Conservation (phyloP, 2,797 vertebrate genomes). For the Tachyglossus aculeatus region DNA sequence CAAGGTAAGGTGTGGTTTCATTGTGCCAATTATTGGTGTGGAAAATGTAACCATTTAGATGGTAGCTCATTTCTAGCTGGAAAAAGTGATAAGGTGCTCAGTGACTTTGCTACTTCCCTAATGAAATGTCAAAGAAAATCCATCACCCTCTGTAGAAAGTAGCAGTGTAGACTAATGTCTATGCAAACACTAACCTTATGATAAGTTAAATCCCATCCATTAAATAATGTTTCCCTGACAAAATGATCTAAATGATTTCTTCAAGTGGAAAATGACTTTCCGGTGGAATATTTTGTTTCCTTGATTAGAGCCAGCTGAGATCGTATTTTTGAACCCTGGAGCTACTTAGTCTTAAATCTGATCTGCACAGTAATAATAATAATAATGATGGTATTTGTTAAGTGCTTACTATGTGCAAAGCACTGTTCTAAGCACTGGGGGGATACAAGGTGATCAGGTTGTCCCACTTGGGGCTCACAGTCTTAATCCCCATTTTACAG, state of each 20-base stretch:
- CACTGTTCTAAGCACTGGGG: too few relatives aligned
- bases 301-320: too few relatives aligned
- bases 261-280: conserved; percentile 33
- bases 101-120: not conserved
- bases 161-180: not conserved
- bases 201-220: not conserved
- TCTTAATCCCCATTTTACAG: too few relatives aligned
- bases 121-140: not conserved
- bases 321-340: too few relatives aligned
- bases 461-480: too few relatives aligned
- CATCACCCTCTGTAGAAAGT: conserved; percentile 5
- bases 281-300: conserved; percentile 18
- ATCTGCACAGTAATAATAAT: too few relatives aligned
- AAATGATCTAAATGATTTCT: conserved; percentile 5
- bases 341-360: too few relatives aligned
- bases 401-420: too few relatives aligned
- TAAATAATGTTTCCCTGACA: conserved; percentile 9
- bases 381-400: too few relatives aligned
- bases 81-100: not conserved
- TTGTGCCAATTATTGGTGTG: not conserved
- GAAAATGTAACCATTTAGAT: not conserved
- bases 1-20: too few relatives aligned
- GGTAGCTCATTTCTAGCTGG: not conserved
- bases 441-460: too few relatives aligned
- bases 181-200: not conserved